Evolutionary conservation across 2,797 vertebrate genomes (phyloP), one percentile per base, ranked within the genome.

Genomic region (Crenichthys baileyi): DNA sequence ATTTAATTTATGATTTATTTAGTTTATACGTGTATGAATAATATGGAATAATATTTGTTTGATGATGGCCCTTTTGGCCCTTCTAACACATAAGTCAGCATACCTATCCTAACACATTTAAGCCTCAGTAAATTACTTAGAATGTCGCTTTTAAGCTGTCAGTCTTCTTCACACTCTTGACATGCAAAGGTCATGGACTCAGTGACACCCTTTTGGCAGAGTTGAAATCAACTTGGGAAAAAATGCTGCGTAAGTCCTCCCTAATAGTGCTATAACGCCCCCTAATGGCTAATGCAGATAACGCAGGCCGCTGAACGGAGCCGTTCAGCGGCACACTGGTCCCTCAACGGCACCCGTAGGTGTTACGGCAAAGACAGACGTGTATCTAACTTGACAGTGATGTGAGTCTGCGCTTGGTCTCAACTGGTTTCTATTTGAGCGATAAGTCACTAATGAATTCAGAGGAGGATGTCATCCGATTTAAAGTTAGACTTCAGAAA

Each of bases 331-430:
- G 9, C 0, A 0, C 31, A 3, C 2, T 46, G 9, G 91, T 90
- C 88, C 93, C 82, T 89, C 84, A 6, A 18, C 24, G 86, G 86
- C 56, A 11, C 24, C 95, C 95, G 93, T 96, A 95, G 75, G 24
- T 8, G 22, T 41, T n/a, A 70, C 51, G 0, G 61, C 83, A 70
- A 89, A 94, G 70, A 61, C 77, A 81, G 92, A 96, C 95, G 95
- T 96, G 95, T 95, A 93, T 91, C 68, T 94, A 18, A 29, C 78
- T 78, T 76, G 75, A n/a, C 31, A 74, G 79, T 44, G 22, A 1
- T 41, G 46, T 22, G 81, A 83, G 6, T 50, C 29, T 5, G 58
- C 15, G 41, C 65, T 79, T 8, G 4, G 1, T 22, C 2, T 0
- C 16, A 6, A 5, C 31, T 63, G 26, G 18, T 78, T 68, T n/a